Evolutionary conservation across 2,113 vertebrate genomes (phyloP).

Genomic region (Hippopotamus amphibius): DNA sequence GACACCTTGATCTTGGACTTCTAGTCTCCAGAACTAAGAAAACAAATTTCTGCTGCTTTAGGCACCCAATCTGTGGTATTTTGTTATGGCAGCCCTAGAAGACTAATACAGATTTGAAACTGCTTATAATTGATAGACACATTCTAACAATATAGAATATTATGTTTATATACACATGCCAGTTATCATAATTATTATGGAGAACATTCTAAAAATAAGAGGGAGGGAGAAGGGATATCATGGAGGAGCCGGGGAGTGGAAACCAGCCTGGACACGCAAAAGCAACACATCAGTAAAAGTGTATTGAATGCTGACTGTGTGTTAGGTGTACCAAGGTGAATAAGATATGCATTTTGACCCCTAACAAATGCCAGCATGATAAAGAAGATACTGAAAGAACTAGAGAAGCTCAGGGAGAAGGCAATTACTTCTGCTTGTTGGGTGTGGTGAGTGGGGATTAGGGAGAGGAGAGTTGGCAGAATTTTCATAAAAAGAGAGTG

Average conservation of each 20-base stretch:
- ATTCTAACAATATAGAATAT: too few species aligned
- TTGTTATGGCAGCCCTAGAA: not conserved
- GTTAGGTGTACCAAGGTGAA: not conserved
- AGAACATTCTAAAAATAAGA: not conserved
- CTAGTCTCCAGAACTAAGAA: not conserved
- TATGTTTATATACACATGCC: not conserved
- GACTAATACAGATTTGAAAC: not conserved
- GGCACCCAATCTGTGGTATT: not conserved
- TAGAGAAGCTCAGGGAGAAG: not conserved
- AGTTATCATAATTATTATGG: not conserved
- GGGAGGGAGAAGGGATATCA: not conserved
- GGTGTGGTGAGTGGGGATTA: not conserved
- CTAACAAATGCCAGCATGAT: not conserved
- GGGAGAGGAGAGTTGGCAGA: not conserved
- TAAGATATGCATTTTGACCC: not conserved
- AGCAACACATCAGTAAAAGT: not conserved
- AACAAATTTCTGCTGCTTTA: not conserved
- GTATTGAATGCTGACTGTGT: not conserved
- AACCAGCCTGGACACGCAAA: not conserved
- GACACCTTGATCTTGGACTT: not conserved
- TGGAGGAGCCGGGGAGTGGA: not conserved
- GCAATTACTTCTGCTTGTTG: not conserved
- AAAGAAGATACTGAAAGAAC: not conserved
- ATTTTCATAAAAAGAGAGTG: not conserved
- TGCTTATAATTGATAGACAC: not conserved